These are phyloP conservation scores for Cosmopolites sordidus DNA, from an alignment of 2,888 invertebrate species.

Conservation along the genomic window DNA sequence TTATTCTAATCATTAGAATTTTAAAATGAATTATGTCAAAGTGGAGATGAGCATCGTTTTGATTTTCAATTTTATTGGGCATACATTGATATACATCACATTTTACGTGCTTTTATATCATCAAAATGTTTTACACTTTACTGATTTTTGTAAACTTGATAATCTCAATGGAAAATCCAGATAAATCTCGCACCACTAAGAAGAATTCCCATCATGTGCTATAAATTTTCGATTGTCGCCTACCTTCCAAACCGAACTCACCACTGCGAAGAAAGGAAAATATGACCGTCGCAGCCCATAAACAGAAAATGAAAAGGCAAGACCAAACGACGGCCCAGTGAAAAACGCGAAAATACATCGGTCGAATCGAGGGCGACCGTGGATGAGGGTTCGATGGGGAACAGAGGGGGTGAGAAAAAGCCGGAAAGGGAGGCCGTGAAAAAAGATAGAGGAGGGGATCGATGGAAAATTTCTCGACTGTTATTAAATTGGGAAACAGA, in stretches of 20 bases:
- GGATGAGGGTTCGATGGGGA: not conserved
- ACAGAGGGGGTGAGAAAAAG: not conserved
- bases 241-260: constrained; percentile 22
- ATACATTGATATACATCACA: too few species aligned
- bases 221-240: constrained; percentile 23
- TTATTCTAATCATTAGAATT: too few species aligned
- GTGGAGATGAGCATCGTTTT: too few species aligned
- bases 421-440: not conserved
- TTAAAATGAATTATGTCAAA: too few species aligned
- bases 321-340: not conserved
- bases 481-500: constrained; percentile 24
- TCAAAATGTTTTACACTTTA: too few species aligned
- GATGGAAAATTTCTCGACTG: constrained; percentile 21
- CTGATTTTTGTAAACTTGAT: too few species aligned
- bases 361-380: constrained; percentile 7
- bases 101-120: too few species aligned
- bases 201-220: constrained; percentile 15
- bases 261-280: constrained; percentile 18
- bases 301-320: constrained; percentile 24
- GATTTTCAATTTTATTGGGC: too few species aligned
- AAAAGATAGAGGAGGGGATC: constrained; percentile 10
- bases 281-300: constrained; percentile 18
- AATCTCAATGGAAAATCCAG: too few species aligned
- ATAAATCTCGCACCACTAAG: constrained; percentile 3
- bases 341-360: constrained; percentile 17